phyloP scores from a whole-genome alignment of 2,888 invertebrate species.

The Amphipyra tragopoginis region DNA sequence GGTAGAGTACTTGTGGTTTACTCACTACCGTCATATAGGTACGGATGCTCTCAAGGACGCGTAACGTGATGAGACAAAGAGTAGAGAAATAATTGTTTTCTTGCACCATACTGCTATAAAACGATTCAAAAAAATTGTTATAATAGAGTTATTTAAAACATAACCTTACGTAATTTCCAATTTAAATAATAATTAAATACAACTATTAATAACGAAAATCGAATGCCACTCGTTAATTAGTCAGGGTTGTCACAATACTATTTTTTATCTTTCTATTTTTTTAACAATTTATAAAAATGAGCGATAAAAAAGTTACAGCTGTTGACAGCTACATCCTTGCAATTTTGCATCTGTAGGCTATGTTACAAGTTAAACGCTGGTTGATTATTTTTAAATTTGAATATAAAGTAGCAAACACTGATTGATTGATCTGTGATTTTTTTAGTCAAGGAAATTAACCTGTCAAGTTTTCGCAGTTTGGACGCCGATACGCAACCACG shows the following conservation, averaged over 20 bases:
- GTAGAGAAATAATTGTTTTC: slow-evolving; percentile 28
- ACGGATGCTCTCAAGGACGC: slow-evolving; percentile 53
- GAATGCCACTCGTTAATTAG: slow-evolving; percentile 21
- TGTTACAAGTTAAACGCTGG: slow-evolving; percentile 16
- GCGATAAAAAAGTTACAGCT: slow-evolving; percentile 6
- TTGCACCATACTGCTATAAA: slow-evolving; percentile 25
- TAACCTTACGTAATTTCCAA: slow-evolving; percentile 23
- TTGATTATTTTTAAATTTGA: slow-evolving; percentile 29
- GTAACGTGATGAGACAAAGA: slow-evolving; percentile 35
- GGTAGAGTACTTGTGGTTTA: slow-evolving; percentile 3
- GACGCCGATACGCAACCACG: slow-evolving; percentile 14
- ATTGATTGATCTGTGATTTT: slow-evolving; percentile 44
- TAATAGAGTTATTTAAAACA: slow-evolving; percentile 6
- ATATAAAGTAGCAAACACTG: slow-evolving; percentile 13
- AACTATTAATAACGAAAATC: slow-evolving; percentile 21
- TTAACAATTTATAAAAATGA: background rate
- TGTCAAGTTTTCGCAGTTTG: slow-evolving; percentile 12
- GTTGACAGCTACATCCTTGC: slow-evolving; percentile 27
- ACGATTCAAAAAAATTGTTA: slow-evolving; percentile 13
- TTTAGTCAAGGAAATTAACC: slow-evolving; percentile 28
- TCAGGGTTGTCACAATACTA: slow-evolving; percentile 33
- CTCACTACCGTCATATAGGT: slow-evolving; percentile 26
- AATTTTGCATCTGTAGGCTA: slow-evolving; percentile 27
- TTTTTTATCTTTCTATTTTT: background rate
- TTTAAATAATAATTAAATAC: slow-evolving; percentile 24